Conservation (phyloP, 1,140 invertebrate species). For the Drosophila murphyi region DNA sequence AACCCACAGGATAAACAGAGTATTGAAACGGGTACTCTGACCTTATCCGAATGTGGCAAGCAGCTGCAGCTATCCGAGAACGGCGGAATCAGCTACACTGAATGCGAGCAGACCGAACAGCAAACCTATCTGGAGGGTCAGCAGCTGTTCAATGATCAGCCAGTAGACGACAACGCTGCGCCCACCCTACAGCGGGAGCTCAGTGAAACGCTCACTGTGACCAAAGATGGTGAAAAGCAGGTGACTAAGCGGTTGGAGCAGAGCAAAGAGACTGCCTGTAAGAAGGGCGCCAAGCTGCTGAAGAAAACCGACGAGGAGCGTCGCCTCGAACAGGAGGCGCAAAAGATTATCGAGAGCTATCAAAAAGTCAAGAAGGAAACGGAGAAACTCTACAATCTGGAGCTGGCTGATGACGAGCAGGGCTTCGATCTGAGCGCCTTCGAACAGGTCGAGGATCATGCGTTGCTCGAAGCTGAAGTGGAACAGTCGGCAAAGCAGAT, state of each 20-base stretch:
- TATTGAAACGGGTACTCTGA: slow-evolving; percentile 83
- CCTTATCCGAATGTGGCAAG: slow-evolving; percentile 83
- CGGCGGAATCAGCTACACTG: slow-evolving; percentile 62
- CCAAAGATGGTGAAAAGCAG: slow-evolving; percentile 74
- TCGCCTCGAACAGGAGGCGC: slow-evolving; percentile 74
- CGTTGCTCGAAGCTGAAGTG: not conserved
- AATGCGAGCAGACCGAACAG: slow-evolving; percentile 71
- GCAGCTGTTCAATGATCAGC: slow-evolving; percentile 49
- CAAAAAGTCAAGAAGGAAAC: slow-evolving; percentile 81
- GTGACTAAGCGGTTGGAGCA: slow-evolving; percentile 65
- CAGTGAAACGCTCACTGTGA: slow-evolving; percentile 66
- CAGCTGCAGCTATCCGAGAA: slow-evolving; percentile 67
- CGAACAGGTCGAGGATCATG: slow-evolving; percentile 48
- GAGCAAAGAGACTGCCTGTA: slow-evolving; percentile 59
- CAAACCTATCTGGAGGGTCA: slow-evolving; percentile 68
- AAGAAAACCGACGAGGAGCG: slow-evolving; percentile 80
- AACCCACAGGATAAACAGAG: slow-evolving; percentile 84
- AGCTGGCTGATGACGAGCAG: slow-evolving; percentile 66
- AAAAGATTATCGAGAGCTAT: slow-evolving; percentile 80
- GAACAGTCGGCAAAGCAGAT: not conserved
- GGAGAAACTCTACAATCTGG: slow-evolving; percentile 63
- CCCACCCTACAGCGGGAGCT: slow-evolving; percentile 63
- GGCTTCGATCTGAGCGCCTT: slow-evolving; percentile 77
- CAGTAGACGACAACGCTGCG: slow-evolving; percentile 19
- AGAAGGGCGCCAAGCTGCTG: slow-evolving; percentile 68